Base-by-base conservation (phyloP, 2,888 invertebrate genomes). In the Tryphoninae sp. region DNA sequence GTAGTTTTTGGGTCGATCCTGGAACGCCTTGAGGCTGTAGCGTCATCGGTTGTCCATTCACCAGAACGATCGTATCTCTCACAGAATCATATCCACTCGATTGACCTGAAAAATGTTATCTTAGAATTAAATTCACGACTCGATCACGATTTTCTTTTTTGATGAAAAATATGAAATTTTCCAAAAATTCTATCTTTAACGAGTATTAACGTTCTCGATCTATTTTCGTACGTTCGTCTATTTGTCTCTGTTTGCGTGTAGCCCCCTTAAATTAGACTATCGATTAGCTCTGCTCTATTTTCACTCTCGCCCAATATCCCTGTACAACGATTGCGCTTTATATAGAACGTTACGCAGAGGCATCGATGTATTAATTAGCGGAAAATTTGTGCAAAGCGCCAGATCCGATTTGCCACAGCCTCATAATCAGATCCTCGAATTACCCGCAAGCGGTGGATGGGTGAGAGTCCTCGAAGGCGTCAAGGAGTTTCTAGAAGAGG, bases 1-100 rank as follows among this genome's bases (percentile, higher is more conserved):
- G 92, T 19, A 90, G 86, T 81, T 91, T 91, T 80, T 90, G 89
- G 11, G 89, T 83, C 19, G 89, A 71, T 58, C 84, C 85, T 55
- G 83, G 80, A 26, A 78, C 83, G 64, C 71, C 82, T 13, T 88
- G 81, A 0, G 89, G 86, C 78, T 89, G 89, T 23, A 90, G 85
- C 86, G 91, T 93, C 87, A 92, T 93, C 1, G 93, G 92, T 85
- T 92, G 89, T 7, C 92, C 92, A 77, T 92, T 91, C 9, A 93
- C 93, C 78, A 93, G 86, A 55, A 93, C 92, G 72, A 93, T 92
- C 2, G 93, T 93, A 84, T 93, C 93, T 26, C 92, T 89, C 1
- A 93, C 92, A n/a, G 92, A 92, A 77, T 93, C 92, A 80, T 92
- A 93, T 61, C 92, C 92, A 83, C 90, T 90, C 84, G 91, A 85